Percentiles rank a stretch among this genome's conserved stretches.
These are phyloP conservation scores for Ceratoteleas bidentatus DNA, from an alignment of 1,140 invertebrate species.

Conservation along the genomic window DNA sequence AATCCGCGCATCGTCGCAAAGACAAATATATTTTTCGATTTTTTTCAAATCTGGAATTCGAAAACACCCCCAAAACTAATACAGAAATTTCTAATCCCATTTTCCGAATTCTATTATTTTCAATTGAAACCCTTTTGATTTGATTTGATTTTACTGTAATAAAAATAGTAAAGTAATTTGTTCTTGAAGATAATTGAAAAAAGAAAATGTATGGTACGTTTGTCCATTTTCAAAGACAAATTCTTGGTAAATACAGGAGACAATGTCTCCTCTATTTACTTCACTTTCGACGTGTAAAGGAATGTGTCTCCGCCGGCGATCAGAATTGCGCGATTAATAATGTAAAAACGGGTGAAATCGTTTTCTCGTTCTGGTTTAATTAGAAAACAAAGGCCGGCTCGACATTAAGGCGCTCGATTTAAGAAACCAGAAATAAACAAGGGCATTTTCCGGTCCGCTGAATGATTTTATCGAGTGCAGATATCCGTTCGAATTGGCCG, in stretches of 20 bases:
- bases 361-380: slow-evolving; percentile 3
- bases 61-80: neutral
- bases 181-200: neutral
- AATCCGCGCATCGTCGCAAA: slow-evolving; percentile 26
- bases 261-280: no score
- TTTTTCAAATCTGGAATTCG: neutral
- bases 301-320: no score
- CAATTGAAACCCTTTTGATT: neutral
- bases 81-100: neutral
- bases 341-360: no score
- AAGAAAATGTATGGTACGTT: no score
- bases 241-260: no score
- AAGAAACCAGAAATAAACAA: slow-evolving; percentile 25
- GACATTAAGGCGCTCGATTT: neutral
- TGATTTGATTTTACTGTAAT: neutral
- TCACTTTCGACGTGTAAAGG: no score
- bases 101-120: neutral
- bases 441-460: slow-evolving; percentile 26
- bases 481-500: slow-evolving; percentile 22
- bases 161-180: neutral
- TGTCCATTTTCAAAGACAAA: no score
- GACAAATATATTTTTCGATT: slow-evolving; percentile 35
- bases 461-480: slow-evolving; percentile 37
- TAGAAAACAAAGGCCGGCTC: no score
- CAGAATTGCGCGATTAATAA: no score